Conservation (phyloP, 1,140 invertebrate genomes). For the Pomacea maculata region DNA sequence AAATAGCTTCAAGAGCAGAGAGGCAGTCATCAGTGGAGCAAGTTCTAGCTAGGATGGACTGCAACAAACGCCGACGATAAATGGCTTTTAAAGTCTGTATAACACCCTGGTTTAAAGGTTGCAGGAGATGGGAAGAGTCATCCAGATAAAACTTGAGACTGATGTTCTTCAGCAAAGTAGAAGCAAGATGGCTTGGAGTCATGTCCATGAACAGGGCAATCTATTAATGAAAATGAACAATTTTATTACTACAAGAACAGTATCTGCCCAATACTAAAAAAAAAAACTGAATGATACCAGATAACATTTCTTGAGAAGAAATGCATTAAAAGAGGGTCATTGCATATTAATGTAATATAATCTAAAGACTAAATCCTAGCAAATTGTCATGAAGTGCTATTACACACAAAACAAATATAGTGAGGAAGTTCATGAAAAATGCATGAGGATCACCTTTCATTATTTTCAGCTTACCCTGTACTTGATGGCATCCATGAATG, state of each 20-base stretch:
- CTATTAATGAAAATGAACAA: background rate
- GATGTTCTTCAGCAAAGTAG: conserved; percentile 21
- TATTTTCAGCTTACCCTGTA: too few relatives aligned
- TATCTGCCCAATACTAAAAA: background rate
- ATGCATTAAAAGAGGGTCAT: too few relatives aligned
- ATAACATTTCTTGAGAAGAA: too few relatives aligned
- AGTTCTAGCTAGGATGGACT: conserved; percentile 18
- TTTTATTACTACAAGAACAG: background rate
- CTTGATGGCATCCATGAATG: too few relatives aligned
- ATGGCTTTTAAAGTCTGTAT: conserved; percentile 22
- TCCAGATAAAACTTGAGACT: conserved; percentile 31
- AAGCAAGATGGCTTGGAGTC: conserved; percentile 25
- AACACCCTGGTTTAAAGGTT: conserved; percentile 26
- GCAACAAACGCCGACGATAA: conserved; percentile 22
- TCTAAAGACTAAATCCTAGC: too few relatives aligned
- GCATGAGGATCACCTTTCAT: too few relatives aligned
- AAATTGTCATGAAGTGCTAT: too few relatives aligned
- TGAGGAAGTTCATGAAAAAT: too few relatives aligned
- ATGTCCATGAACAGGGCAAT: conserved; percentile 33
- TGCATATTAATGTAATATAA: too few relatives aligned
- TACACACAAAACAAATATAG: too few relatives aligned
- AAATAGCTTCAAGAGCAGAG: background rate
- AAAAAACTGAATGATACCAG: too few relatives aligned
- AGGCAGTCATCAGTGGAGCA: background rate
- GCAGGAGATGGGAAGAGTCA: conserved; percentile 21